Percentiles rank a stretch among this genome's conserved stretches.
phyloP scores from a whole-genome alignment of 2,113 vertebrate species.

The Ifrita kowaldi region DNA sequence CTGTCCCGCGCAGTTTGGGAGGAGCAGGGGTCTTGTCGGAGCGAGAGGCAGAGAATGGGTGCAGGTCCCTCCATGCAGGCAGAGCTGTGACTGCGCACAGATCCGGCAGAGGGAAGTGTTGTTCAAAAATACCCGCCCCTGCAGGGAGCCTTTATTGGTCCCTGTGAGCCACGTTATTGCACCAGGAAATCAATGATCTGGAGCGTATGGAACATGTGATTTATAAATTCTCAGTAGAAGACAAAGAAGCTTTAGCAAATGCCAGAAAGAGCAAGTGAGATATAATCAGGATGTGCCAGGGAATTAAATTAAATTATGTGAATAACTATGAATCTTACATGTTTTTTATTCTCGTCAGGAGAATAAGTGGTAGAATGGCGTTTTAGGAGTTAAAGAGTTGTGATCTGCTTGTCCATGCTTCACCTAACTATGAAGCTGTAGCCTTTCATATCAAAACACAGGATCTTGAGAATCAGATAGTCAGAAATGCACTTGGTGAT shows the following conservation, averaged over 20 bases:
- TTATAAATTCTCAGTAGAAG: background rate
- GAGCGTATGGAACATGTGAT: background rate
- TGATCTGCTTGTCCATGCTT: background rate
- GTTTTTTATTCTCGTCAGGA: background rate
- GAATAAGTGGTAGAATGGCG: background rate
- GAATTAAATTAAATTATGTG: background rate
- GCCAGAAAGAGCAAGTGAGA: background rate
- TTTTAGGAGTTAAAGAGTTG: background rate
- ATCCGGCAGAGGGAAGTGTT: slow-evolving; percentile 48
- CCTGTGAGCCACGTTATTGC: background rate
- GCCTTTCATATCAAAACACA: background rate
- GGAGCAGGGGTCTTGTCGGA: background rate
- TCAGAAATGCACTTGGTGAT: background rate
- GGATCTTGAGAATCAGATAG: background rate
- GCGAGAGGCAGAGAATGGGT: background rate
- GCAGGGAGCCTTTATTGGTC: background rate
- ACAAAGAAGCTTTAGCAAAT: background rate
- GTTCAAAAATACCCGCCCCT: background rate
- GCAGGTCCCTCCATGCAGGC: background rate
- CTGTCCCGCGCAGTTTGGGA: background rate
- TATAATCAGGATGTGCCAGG: background rate
- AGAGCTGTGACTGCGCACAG: background rate
- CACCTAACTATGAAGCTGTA: background rate
- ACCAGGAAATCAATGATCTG: background rate
- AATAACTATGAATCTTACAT: background rate